Evolutionary conservation across 2,113 vertebrate species (phyloP).

Genomic region (Thunnus maccoyii): DNA sequence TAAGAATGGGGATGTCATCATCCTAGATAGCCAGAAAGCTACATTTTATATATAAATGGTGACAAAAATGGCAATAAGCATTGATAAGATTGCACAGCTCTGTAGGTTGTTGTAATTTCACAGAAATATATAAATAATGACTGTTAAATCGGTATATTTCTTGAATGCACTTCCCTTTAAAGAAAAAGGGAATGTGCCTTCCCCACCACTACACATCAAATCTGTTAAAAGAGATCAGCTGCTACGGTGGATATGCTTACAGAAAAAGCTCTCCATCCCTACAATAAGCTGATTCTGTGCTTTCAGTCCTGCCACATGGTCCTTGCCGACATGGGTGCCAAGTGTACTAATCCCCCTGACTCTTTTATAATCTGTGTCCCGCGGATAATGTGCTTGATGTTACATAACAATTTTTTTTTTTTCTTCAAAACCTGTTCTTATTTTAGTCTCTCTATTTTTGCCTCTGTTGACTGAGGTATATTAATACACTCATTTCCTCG

Average conservation of each 20-base stretch:
- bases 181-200: background rate
- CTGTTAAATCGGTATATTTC: background rate
- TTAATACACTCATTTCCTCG: constrained; percentile 11
- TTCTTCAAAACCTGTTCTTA: constrained; percentile 18
- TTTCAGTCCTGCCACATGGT: constrained; percentile 35
- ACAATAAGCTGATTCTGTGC: constrained; percentile 40
- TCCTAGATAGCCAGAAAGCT: no score
- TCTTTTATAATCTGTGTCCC: constrained; percentile 62
- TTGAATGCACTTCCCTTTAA: background rate
- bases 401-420: constrained; percentile 40
- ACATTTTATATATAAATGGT: no score
- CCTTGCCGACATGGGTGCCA: constrained; percentile 39
- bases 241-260: background rate
- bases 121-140: no score
- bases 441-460: constrained; percentile 49
- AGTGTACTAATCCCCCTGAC: constrained; percentile 57
- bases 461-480: constrained; percentile 10
- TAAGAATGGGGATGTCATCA: no score
- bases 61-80: no score
- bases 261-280: background rate
- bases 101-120: no score
- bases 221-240: constrained; percentile 11
- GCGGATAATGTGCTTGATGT: constrained; percentile 46
- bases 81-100: no score
- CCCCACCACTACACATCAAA: background rate